Conservation (phyloP, 2,888 invertebrate genomes). For the Hypomecis punctinalis region DNA sequence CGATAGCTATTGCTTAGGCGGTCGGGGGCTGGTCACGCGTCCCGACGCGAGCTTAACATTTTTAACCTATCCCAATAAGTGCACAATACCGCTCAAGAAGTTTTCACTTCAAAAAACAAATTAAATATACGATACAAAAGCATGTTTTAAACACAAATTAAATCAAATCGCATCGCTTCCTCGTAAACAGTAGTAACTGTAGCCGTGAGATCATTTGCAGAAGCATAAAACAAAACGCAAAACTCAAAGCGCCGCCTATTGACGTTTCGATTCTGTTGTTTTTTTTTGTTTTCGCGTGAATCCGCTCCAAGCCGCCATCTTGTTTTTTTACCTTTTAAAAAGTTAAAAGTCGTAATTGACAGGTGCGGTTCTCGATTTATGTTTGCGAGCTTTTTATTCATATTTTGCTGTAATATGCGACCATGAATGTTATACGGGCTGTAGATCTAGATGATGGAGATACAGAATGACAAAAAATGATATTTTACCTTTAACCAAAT, state of each 20-base stretch:
- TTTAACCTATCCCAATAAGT: no score
- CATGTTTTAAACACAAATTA: no score
- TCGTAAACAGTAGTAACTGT: slow-evolving; percentile 14
- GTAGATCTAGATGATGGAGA: no score
- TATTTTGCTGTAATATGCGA: slow-evolving; percentile 30
- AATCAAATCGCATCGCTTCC: background rate
- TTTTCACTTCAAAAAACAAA: no score
- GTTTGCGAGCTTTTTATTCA: slow-evolving; percentile 26
- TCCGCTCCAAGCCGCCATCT: slow-evolving; percentile 29
- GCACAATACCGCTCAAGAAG: no score
- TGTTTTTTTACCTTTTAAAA: slow-evolving; percentile 25
- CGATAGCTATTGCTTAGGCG: no score
- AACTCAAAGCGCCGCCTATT: slow-evolving; percentile 24
- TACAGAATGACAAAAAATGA: no score
- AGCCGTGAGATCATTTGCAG: slow-evolving; percentile 17
- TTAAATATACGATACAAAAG: no score
- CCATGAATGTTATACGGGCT: no score
- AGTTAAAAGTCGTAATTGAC: slow-evolving; percentile 29
- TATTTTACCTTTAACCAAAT: no score
- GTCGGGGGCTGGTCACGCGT: no score
- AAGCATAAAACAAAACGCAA: slow-evolving; percentile 19
- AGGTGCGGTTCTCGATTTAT: slow-evolving; percentile 30
- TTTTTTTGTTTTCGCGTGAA: slow-evolving; percentile 28
- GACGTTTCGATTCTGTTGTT: slow-evolving; percentile 17
- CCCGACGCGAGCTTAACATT: no score